Percentiles rank a stretch among this genome's conserved stretches.
Evolutionary conservation across 2,797 vertebrate species (phyloP).

Genomic region (Sciaenops ocellatus): DNA sequence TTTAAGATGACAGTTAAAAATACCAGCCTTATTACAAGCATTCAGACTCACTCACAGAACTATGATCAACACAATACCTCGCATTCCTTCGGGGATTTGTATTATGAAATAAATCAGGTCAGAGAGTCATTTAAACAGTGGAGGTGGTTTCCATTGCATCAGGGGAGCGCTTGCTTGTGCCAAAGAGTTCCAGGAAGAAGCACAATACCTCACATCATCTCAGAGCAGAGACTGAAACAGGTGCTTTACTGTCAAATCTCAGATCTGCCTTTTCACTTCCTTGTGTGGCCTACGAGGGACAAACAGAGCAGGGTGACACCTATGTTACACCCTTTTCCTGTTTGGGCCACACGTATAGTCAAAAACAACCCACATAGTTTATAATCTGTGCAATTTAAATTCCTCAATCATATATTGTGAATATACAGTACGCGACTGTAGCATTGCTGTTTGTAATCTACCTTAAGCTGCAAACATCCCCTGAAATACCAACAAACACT

Average conservation of each 20-base stretch:
- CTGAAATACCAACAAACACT: background rate
- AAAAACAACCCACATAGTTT: background rate
- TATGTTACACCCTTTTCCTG: background rate
- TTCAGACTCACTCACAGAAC: slow-evolving; percentile 19
- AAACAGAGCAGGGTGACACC: background rate
- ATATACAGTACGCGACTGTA: background rate
- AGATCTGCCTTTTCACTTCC: slow-evolving; percentile 54
- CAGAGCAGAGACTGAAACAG: slow-evolving; percentile 33
- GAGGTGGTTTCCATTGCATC: slow-evolving; percentile 72
- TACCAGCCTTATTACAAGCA: slow-evolving; percentile 37
- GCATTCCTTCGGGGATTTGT: slow-evolving; percentile 49
- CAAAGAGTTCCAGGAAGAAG: slow-evolving; percentile 67
- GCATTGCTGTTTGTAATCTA: background rate
- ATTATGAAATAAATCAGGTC: slow-evolving; percentile 53
- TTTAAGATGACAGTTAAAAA: slow-evolving; percentile 47
- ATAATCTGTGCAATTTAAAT: background rate
- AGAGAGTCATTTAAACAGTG: slow-evolving; percentile 49
- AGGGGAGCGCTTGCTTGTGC: slow-evolving; percentile 25
- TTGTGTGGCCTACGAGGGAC: slow-evolving; percentile 1
- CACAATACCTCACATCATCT: slow-evolving; percentile 37
- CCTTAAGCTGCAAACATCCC: background rate
- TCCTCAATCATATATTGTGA: background rate
- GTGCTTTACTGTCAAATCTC: slow-evolving; percentile 50
- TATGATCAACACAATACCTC: slow-evolving; percentile 30
- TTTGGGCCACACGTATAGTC: background rate